Conservation (phyloP, 2,888 invertebrate species). For the Amiota communis region DNA sequence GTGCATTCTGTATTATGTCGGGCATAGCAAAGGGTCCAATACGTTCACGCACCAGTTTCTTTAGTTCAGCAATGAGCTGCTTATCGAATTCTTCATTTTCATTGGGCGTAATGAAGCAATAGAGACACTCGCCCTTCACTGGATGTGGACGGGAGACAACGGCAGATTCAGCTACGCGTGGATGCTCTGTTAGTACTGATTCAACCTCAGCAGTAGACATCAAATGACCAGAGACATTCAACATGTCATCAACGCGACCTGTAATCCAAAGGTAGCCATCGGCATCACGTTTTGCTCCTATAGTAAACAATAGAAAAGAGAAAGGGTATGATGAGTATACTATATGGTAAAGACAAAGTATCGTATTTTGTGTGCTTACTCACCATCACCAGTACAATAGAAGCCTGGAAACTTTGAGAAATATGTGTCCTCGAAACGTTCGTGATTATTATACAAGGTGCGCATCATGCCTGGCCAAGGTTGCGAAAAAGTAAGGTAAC, state of each 20-base stretch:
- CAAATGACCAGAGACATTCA: slow-evolving; percentile 98
- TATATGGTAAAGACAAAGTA: not conserved
- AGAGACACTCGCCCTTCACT: slow-evolving; percentile 96
- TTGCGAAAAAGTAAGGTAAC: slow-evolving; percentile 92
- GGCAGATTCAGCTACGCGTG: slow-evolving; percentile 92
- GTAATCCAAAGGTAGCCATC: slow-evolving; percentile 98
- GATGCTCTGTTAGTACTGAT: slow-evolving; percentile 85
- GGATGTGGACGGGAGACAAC: slow-evolving; percentile 95
- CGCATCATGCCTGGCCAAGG: slow-evolving; percentile 99
- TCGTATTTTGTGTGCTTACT: slow-evolving; percentile 51
- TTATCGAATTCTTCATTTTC: slow-evolving; percentile 82
- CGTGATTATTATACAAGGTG: slow-evolving; percentile 92
- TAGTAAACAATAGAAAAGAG: slow-evolving; percentile 38
- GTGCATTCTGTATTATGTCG: slow-evolving; percentile 94
- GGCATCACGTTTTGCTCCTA: slow-evolving; percentile 91
- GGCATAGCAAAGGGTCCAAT: slow-evolving; percentile 98
- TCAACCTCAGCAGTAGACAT: slow-evolving; percentile 97
- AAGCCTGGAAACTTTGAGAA: slow-evolving; percentile 97
- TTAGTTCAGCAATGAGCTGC: slow-evolving; percentile 81
- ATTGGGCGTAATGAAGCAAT: slow-evolving; percentile 96
- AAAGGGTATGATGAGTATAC: not conserved
- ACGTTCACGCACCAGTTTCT: slow-evolving; percentile 86
- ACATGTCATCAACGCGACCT: slow-evolving; percentile 97
- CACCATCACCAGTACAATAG: slow-evolving; percentile 98
- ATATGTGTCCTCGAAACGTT: slow-evolving; percentile 91